These are phyloP conservation scores for Oryzias sinensis DNA, from an alignment of 2,797 vertebrate species.

Conservation along the genomic window DNA sequence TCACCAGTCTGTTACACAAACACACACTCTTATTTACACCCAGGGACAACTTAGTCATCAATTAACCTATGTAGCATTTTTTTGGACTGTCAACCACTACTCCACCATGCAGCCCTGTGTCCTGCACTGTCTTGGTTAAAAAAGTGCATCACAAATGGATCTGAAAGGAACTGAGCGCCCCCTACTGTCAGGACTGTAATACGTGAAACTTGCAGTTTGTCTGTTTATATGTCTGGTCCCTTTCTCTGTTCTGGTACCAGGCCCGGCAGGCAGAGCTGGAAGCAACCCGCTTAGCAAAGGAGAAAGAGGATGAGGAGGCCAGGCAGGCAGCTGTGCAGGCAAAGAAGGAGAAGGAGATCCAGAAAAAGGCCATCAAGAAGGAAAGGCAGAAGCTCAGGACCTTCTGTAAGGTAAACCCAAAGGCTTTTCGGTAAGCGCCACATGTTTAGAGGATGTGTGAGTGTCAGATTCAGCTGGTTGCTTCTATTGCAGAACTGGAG, in stretches of 20 bases:
- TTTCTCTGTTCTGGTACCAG: slow-evolving; percentile 61
- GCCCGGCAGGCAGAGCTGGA: slow-evolving; percentile 91
- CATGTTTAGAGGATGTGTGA: rapidly evolving
- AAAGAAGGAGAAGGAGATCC: slow-evolving; percentile 97
- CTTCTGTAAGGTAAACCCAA: slow-evolving; percentile 86
- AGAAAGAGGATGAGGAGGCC: slow-evolving; percentile 94
- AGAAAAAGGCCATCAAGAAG: slow-evolving; percentile 98
- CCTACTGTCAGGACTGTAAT: too few relatives aligned
- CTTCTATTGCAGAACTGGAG: slow-evolving; percentile 86
- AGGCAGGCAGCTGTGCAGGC: slow-evolving; percentile 86
- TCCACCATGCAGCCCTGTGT: too few relatives aligned
- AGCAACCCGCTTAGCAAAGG: slow-evolving; percentile 86
- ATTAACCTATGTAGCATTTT: too few relatives aligned
- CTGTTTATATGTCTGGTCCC: too few relatives aligned
- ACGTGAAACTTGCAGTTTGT: too few relatives aligned
- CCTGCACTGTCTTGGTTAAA: too few relatives aligned
- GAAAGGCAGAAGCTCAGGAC: slow-evolving; percentile 96
- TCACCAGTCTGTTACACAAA: too few relatives aligned
- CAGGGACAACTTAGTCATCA: too few relatives aligned
- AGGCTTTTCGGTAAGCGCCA: neutral
- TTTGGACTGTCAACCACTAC: too few relatives aligned
- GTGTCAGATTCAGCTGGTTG: neutral
- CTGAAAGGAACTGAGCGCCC: too few relatives aligned
- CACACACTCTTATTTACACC: too few relatives aligned
- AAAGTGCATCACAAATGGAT: too few relatives aligned